Evolutionary conservation across 2,797 vertebrate species (phyloP), one percentile per base, ranked within the genome.

Genomic region (Leptatherina wallacei): DNA sequence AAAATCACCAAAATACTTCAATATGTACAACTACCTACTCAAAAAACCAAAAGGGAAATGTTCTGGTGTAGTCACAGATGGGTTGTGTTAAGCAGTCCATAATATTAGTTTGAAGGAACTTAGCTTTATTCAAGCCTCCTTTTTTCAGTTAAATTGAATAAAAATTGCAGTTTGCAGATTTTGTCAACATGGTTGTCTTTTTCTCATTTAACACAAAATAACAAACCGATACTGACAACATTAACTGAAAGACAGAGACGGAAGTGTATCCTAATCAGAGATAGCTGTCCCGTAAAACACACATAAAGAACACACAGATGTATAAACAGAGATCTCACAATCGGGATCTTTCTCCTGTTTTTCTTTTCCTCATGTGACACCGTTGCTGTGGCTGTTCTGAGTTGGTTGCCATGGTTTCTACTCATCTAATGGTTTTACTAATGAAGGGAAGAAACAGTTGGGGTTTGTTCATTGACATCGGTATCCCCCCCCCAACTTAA

Each of bases 361-460:
- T 33, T 32, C 32, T 27, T 35, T 49, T 63, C 78, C 65, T 70
- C 76, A 27, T 68, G 71, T 58, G 75, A 80, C 71, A 77, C 75
- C 61, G 72, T 60, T 65, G 18, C 44, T 27, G 77, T 8, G 35
- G 65, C 71, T 77, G 71, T 77, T 84, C 74, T 65, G 71, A 11
- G 62, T 27, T 57, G 80, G 90, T 91, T 89, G 67, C 85, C 81
- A 89, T 91, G 90, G 84, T 80, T 88, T 57, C 83, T 58, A 59
- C 64, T 69, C 73, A 69, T 87, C 86, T 87, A 82, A 68, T 58
- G 24, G 83, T 89, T 91, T 91, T 92, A 89, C 89, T 88, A 89
- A 91, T 92, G 87, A 87, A 84, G 85, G 54, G n/a, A 14, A 60
- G 62, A 71, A 86, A 89, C 85, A 89, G 85, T 85, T 49, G 44